Conservation (phyloP, 2,797 vertebrate genomes). For the Micropoecilia bifurca region DNA sequence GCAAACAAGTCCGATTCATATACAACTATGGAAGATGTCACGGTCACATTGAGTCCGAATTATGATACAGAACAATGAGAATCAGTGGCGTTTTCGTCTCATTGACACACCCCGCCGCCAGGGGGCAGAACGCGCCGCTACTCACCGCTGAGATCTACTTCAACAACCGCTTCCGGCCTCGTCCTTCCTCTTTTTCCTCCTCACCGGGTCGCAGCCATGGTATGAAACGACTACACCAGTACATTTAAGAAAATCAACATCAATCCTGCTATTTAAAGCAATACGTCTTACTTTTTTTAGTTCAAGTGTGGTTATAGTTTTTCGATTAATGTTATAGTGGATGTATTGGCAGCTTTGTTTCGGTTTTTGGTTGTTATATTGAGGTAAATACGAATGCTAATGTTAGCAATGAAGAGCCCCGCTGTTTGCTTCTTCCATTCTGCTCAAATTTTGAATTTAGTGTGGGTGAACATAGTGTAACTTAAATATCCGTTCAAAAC, state of each 20-base stretch:
- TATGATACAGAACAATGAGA: not conserved
- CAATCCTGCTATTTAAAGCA: conserved; percentile 48
- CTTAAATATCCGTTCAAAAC: rapidly evolving
- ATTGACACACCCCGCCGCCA: conserved; percentile 15
- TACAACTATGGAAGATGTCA: not conserved
- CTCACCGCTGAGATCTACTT: conserved; percentile 22
- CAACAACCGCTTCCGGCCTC: conserved; percentile 60
- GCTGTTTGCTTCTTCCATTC: no score
- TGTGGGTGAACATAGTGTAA: no score
- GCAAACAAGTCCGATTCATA: not conserved
- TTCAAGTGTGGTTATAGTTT: not conserved
- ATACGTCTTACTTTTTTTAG: rapidly evolving
- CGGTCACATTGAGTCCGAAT: not conserved
- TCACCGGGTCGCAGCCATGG: conserved; percentile 78
- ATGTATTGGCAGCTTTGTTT: conserved; percentile 6
- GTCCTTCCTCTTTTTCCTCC: conserved; percentile 73
- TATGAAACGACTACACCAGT: conserved; percentile 40
- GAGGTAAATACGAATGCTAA: rapidly evolving
- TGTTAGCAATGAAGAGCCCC: not conserved
- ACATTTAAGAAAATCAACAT: conserved; percentile 58
- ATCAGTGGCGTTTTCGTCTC: not conserved
- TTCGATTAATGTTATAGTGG: rapidly evolving
- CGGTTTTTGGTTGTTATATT: not conserved
- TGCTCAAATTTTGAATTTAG: not conserved
- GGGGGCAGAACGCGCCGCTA: conserved; percentile 34